Evolutionary conservation across 2,888 invertebrate species (phyloP), one percentile per base, ranked within the genome.

Genomic region (Athalia circularis): DNA sequence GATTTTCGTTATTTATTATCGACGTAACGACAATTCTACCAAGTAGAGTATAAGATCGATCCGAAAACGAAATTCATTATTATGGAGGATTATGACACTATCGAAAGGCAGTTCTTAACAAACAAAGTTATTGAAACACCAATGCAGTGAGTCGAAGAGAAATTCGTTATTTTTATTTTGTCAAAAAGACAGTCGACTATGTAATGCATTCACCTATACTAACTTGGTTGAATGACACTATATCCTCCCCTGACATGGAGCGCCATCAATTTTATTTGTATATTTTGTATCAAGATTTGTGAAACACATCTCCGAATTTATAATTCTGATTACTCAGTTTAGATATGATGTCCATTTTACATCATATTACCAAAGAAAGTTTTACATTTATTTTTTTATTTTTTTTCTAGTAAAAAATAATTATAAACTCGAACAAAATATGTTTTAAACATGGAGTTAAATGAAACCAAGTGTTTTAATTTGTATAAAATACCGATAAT

Each of bases 331-430:
- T 52, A 68, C 67, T 68, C 52, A 68, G 67, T 68, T 68, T 62
- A 75, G 62, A 75, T 62, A 75, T 75, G 74, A 52, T 62, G 74
- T 75, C 54, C 48, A 62, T 62, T 15, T 61, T 52, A 62, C 74
- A 50, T 75, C 62, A 75, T 75, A 75, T 62, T 75, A 75, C 74
- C 74, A 75, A 75, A 75, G 74, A 75, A 75, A 75, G 50, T 48
- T 72, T n/a, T 62, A 59, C 59, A 72, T 47, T 72, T 72, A 59
- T 72, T 68, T 57, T 72, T n/a, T 43, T 72, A 72, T 59, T 45
- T n/a, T 50, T 57, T 72, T 72, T 15, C 45, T 57, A 45, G 48
- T 13, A 65, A 65, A 65, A 65, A 70, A 6, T 4, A 54, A 54
- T 54, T 29, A 29, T 29, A 29, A 29, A 29, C 29, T 29, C 8